Evolutionary conservation across 2,113 vertebrate genomes (phyloP), one percentile per base, ranked within the genome.

Genomic region (Kryptolebias marmoratus): DNA sequence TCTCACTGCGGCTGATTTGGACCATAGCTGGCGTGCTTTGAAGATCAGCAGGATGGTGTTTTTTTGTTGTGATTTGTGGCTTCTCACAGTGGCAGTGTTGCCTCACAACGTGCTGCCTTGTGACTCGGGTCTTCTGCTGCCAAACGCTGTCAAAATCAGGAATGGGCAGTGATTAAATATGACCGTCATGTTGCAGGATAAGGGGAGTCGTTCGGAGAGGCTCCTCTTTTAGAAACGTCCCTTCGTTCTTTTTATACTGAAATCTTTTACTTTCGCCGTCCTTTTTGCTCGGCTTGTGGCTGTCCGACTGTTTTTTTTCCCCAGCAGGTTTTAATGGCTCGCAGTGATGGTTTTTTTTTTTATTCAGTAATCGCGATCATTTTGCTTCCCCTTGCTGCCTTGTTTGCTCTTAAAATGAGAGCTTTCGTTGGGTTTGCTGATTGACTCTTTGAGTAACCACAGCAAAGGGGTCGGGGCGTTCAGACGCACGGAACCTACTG

Each of bases 371-470:
- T 63, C 44, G 27, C 48, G 10, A 52, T 52, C 47, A 45, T 65
- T 71, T 57, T 36, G 14, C 48, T 57, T 56, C 16, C 14, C n/a
- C 1, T 3, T 71, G 22, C 67, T 64, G 10, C 30, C 49, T 66
- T 66, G 30, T 52, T 28, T 49, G 58, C 50, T 71, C 64, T 64
- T 72, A 71, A 80, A 79, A 59, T 77, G 28, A 66, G 61, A 64
- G 68, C 71, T 64, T 55, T 32, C 53, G 22, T 22, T 54, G 31
- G 30, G 47, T 65, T 73, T 68, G 70, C 27, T 80, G 56, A 73
- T 61, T 66, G 73, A 64, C 62, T 61, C 59, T 49, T 49, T 75
- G 65, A 80, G 66, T 61, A 74, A 64, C 56, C 63, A 74, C 3
- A 22, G 60, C 64, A 62, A 73, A 72, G 50, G 76, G 68, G 54